Percentiles rank a stretch among this genome's conserved stretches.
Evolutionary conservation across 2,113 vertebrate genomes (phyloP).

Genomic region (Anarhynchus alexandrinus): DNA sequence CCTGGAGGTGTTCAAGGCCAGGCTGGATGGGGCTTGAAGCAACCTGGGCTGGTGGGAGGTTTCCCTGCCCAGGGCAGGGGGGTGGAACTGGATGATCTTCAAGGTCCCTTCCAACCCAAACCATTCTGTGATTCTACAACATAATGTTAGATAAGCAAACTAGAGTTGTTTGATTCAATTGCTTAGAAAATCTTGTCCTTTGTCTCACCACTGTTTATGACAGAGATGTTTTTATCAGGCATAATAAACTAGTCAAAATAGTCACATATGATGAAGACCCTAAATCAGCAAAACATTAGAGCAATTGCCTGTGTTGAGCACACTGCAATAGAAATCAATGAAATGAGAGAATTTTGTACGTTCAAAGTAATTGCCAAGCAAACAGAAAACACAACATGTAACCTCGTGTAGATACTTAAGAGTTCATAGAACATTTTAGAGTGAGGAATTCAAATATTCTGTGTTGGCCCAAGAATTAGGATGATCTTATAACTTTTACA

Average conservation of each 20-base stretch:
- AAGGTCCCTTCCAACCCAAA: too few species aligned
- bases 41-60: too few species aligned
- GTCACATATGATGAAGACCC: not conserved
- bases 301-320: not conserved
- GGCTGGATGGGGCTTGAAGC: too few species aligned
- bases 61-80: too few species aligned
- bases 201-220: not conserved
- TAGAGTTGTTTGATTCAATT: not conserved
- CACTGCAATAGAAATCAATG: not conserved
- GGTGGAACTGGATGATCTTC: too few species aligned
- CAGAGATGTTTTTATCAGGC: not conserved
- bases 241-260: not conserved
- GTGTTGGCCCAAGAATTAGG: not conserved
- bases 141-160: not conserved
- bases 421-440: not conserved
- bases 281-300: not conserved
- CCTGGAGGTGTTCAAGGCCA: too few species aligned
- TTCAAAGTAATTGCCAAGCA: not conserved
- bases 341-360: not conserved
- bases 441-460: not conserved
- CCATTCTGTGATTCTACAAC: not conserved
- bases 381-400: not conserved
- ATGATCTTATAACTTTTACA: not conserved
- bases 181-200: not conserved
- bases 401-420: not conserved